Percentiles rank a stretch among this genome's conserved stretches.
Conservation (phyloP, 1,140 invertebrate species). For the Elymnias hypermnestra region DNA sequence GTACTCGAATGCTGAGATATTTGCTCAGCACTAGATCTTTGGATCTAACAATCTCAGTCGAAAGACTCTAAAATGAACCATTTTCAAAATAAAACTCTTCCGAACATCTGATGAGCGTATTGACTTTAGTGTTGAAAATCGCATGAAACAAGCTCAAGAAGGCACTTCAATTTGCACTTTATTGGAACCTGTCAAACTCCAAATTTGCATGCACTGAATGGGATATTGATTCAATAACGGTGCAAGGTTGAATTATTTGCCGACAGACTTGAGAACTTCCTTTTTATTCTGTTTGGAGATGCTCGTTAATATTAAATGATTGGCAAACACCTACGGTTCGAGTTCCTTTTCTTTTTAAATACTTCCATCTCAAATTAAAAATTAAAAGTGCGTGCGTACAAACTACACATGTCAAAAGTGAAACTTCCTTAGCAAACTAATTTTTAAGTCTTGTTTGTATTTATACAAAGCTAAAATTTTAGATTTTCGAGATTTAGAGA, state of each 20-base stretch:
- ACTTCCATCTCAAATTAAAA: too few relatives aligned
- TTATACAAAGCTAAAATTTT: too few relatives aligned
- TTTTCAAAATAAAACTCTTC: slow-evolving; percentile 16
- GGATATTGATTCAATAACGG: slow-evolving; percentile 10
- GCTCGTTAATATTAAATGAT: too few relatives aligned
- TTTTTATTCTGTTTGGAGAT: not conserved
- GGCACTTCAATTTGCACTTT: slow-evolving; percentile 11
- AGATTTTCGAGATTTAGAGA: too few relatives aligned
- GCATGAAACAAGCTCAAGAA: not conserved
- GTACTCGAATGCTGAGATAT: not conserved
- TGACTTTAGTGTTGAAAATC: slow-evolving; percentile 13
- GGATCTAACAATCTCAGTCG: slow-evolving; percentile 8
- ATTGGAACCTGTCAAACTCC: not conserved
- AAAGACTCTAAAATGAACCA: slow-evolving; percentile 19
- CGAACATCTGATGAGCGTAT: slow-evolving; percentile 2
- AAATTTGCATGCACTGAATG: not conserved
- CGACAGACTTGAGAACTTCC: slow-evolving; percentile 8
- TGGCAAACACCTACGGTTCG: too few relatives aligned
- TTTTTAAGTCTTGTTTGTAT: too few relatives aligned
- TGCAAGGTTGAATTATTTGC: slow-evolving; percentile 10
- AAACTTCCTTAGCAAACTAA: too few relatives aligned
- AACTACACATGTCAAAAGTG: too few relatives aligned
- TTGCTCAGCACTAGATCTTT: not conserved
- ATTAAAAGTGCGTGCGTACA: too few relatives aligned
- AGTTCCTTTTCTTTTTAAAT: too few relatives aligned